Base-by-base conservation (phyloP, 2,113 vertebrate genomes). In the Salvator merianae region DNA sequence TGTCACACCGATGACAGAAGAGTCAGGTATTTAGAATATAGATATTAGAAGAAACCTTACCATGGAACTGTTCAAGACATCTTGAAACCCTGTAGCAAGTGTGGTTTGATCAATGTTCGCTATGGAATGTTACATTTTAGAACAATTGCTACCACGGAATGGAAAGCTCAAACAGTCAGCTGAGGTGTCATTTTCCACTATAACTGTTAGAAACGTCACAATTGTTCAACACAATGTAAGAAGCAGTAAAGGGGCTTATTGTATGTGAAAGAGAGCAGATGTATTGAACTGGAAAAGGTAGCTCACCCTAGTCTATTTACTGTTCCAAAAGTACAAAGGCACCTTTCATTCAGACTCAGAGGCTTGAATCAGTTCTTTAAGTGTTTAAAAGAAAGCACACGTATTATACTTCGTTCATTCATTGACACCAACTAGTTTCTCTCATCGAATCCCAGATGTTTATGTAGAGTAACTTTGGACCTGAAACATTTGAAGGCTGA, bases 401-500 rank as follows among this genome's bases (percentile, higher is more conserved):
- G 66, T 38, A 32, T 34, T 83, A 40, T 34, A 78, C 20, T 3
- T 71, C 28, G 26, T 32, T 50, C 10, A 50, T 47, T 78, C 40
- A 63, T 26, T 87, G 77, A 38, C 66, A 16, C 20, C 13, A 28
- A 43, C 20, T 12, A 38, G 28, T 14, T 0, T 63, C 9, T 79
- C 77, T 55, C 59, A 76, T 81, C 22, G 65, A 68, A 53, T 68
- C 79, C 62, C 79, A 40, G 59, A 32, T 18, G 38, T 3, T 63
- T 63, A 62, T 24, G 72, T 8, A 76, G 38, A 40, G 36, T 79
- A 40, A n/a, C 34, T 81, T 84, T 84, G 63, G 70, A 78, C 7
- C 8, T 66, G 26, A 72, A 55, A 66, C 78, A 40, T 50, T 89
- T 62, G 24, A 43, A 81, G 70, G 68, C 69, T 81, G 72, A 77